Evolutionary conservation across 2,888 invertebrate species (phyloP), one percentile per base, ranked within the genome.

Genomic region (Nipponacmea schrenckii): DNA sequence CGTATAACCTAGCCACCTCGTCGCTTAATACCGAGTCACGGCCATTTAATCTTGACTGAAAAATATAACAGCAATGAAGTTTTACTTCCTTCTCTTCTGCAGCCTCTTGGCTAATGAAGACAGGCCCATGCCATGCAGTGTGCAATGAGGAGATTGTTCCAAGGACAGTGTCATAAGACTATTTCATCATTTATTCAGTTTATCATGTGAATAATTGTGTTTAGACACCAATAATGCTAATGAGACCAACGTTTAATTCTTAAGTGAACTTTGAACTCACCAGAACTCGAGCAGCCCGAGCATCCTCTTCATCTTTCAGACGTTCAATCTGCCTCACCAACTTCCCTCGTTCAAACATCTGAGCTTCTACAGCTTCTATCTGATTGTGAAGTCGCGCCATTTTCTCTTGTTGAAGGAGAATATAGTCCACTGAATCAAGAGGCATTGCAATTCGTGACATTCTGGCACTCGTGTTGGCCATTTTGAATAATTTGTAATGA

Each of bases 1-100:
- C 80, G 77, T 81, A 80, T 1, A 81, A 50, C 63, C 82, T 72
- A 20, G 81, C 79, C 68, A 81, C 78, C 64, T 82, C 82, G 63
- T 79, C 79, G 27, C 75, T 73, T 50, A 82, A 66, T 17, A 80
- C 64, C 50, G 68, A 74, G 62, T 79, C 78, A 24, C 79, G 70
- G 48, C 76, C 75, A 68, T 78, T 64, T 45, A 69, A 72, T 62
- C 78, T 77, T 27, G 80, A 80, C 83, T 83, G 71, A 14, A 77
- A 69, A 63, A 46, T 44, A 4, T n/a, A 39, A 46, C 44, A 27
- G 45, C 20, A 17, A 12, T 20, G n/a, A 0, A 65, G 31, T 65
- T 26, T 31, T 7, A 44, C n/a, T n/a, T n/a, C n/a, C n/a, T n/a
- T n/a, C n/a, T n/a, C n/a, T n/a, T 62, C 3, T 20, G 24, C n/a